Conservation (phyloP, 2,113 vertebrate genomes). For the Lampris incognitus region DNA sequence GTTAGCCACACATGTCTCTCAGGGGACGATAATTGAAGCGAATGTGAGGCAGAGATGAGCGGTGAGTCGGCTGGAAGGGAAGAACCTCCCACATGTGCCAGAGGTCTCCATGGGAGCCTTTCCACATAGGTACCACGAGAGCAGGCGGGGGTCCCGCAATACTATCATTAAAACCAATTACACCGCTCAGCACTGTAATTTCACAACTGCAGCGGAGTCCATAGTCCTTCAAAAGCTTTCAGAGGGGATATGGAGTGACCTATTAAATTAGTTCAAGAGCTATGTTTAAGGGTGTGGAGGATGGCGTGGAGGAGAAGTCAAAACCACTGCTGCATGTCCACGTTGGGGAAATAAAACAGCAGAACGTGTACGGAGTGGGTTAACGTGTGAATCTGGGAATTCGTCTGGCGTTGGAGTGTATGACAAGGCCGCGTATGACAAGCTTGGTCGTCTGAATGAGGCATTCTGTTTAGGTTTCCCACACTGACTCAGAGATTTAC, state of each 20-base stretch:
- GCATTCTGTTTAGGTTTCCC: conserved; percentile 59
- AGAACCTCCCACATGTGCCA: neutral
- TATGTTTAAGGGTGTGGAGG: neutral
- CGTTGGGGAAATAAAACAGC: neutral
- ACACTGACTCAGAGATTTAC: conserved; percentile 71
- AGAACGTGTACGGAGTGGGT: too few relatives aligned
- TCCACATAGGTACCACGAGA: conserved; percentile 14
- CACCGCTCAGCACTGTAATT: neutral
- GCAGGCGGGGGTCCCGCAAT: conserved; percentile 17
- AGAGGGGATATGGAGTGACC: neutral
- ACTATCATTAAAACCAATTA: neutral
- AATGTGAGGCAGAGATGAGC: conserved; percentile 17
- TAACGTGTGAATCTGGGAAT: neutral
- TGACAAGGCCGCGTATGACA: conserved; percentile 26
- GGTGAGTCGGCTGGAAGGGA: neutral
- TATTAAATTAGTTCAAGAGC: neutral
- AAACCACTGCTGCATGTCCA: neutral
- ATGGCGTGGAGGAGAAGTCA: neutral
- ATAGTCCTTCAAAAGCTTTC: neutral
- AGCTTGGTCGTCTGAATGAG: conserved; percentile 38
- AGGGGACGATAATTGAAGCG: conserved; percentile 16
- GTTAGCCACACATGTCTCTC: conserved; percentile 46
- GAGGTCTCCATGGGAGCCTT: conserved; percentile 31
- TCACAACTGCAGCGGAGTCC: neutral
- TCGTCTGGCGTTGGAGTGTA: neutral